These are phyloP conservation scores for Dendropsophus ebraccatus DNA, from an alignment of 2,113 vertebrate genomes.

Conservation along the genomic window DNA sequence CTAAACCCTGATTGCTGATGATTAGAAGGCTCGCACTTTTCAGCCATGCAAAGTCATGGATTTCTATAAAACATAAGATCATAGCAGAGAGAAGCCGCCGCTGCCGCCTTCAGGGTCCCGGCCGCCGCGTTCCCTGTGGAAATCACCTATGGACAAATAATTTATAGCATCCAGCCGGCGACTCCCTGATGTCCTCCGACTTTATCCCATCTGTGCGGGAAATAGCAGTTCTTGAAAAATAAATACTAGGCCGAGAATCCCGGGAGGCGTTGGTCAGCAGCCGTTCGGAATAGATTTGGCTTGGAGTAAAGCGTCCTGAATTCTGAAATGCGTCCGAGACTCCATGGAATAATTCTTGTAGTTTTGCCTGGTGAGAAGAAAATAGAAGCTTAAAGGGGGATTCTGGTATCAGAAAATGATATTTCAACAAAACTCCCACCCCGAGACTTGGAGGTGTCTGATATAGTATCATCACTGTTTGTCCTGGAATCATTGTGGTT, in stretches of 20 bases:
- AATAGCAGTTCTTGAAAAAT: neutral
- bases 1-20: neutral
- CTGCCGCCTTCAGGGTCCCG: neutral
- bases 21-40: neutral
- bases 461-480: no score
- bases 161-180: neutral
- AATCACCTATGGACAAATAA: constrained; percentile 25
- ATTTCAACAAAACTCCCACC: no score
- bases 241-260: constrained; percentile 13
- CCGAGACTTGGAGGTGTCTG: no score
- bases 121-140: neutral
- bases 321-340: constrained; percentile 96
- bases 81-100: neutral
- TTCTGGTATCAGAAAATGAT: no score
- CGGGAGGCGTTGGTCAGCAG: constrained; percentile 46
- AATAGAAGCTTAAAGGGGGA: constrained; percentile 34
- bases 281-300: constrained; percentile 81
- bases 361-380: constrained; percentile 84
- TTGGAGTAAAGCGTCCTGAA: constrained; percentile 93
- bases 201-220: neutral
- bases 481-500: no score
- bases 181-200: neutral
- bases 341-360: constrained; percentile 99
- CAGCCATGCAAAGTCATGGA: neutral
- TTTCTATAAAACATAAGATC: neutral